These are phyloP conservation scores for Rhingia campestris DNA, from an alignment of 2,888 invertebrate species.

Conservation along the genomic window DNA sequence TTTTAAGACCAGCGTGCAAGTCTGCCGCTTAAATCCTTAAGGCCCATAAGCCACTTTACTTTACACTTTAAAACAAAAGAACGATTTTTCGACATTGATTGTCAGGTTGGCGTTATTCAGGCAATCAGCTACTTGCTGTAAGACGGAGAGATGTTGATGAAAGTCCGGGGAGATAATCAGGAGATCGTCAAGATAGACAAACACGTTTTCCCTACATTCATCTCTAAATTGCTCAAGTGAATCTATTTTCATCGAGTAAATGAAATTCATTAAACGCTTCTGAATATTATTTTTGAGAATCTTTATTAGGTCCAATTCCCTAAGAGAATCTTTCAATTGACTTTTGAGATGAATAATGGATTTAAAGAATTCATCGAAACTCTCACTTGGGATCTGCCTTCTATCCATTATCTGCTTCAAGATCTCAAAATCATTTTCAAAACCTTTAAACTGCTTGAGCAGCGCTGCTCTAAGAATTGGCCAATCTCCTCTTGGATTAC, in stretches of 20 bases:
- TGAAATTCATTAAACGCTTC: not conserved
- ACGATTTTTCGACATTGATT: not conserved
- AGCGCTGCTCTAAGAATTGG: not conserved
- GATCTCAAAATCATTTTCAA: no score
- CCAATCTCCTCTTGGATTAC: constrained; percentile 11
- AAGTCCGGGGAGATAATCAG: not conserved
- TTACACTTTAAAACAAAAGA: not conserved
- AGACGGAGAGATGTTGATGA: not conserved
- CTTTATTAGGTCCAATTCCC: not conserved
- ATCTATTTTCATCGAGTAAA: not conserved
- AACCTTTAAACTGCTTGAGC: no score
- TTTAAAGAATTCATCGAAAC: no score
- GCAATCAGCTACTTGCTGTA: not conserved
- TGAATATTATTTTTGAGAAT: not conserved
- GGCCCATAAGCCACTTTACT: not conserved
- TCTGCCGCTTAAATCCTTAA: constrained; percentile 2
- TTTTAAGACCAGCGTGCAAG: constrained; percentile 10
- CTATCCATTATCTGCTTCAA: no score
- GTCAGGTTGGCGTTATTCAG: not conserved
- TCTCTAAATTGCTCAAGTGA: not conserved
- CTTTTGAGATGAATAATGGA: no score
- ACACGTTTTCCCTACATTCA: not conserved
- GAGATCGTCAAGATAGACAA: not conserved
- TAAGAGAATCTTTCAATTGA: no score
- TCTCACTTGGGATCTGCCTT: no score